Percentiles rank a stretch among this genome's conserved stretches.
These are phyloP conservation scores for Euschistus heros DNA, from an alignment of 1,140 invertebrate genomes.

Conservation along the genomic window DNA sequence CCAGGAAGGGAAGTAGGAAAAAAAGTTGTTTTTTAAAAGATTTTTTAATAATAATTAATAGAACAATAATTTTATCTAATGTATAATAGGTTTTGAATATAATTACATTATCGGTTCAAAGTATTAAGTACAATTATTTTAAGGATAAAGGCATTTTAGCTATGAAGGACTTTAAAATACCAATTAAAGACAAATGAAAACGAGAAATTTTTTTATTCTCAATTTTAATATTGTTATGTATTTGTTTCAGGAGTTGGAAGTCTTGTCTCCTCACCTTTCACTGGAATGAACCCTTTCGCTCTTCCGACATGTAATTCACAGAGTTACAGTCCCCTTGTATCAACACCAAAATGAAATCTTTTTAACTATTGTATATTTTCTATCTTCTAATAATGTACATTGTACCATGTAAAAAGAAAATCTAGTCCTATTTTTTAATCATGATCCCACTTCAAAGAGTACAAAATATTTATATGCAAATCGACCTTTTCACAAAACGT, in stretches of 20 bases:
- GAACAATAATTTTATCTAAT: too few relatives aligned
- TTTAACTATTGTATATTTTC: slow-evolving; percentile 3
- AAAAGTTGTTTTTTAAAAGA: too few relatives aligned
- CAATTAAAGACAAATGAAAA: too few relatives aligned
- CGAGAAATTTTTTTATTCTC: too few relatives aligned
- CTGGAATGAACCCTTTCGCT: slow-evolving; percentile 79
- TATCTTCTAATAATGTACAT: background rate
- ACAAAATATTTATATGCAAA: background rate
- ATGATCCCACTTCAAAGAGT: slow-evolving; percentile 1
- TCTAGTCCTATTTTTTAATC: slow-evolving; percentile 14
- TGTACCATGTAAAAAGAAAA: background rate
- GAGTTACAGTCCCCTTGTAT: slow-evolving; percentile 73
- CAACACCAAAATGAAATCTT: slow-evolving; percentile 54
- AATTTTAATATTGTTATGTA: background rate
- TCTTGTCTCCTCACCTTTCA: slow-evolving; percentile 69
- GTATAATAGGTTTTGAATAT: too few relatives aligned
- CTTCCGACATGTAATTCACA: slow-evolving; percentile 78
- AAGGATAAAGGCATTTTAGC: too few relatives aligned
- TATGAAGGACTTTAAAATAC: too few relatives aligned
- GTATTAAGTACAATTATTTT: too few relatives aligned
- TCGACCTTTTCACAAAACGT: background rate
- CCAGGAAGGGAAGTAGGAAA: too few relatives aligned
- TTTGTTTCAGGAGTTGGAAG: slow-evolving; percentile 51
- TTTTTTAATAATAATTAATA: too few relatives aligned
- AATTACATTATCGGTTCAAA: too few relatives aligned